Evolutionary conservation across 2,888 invertebrate species (phyloP).

Genomic region (Drosophila helvetica): DNA sequence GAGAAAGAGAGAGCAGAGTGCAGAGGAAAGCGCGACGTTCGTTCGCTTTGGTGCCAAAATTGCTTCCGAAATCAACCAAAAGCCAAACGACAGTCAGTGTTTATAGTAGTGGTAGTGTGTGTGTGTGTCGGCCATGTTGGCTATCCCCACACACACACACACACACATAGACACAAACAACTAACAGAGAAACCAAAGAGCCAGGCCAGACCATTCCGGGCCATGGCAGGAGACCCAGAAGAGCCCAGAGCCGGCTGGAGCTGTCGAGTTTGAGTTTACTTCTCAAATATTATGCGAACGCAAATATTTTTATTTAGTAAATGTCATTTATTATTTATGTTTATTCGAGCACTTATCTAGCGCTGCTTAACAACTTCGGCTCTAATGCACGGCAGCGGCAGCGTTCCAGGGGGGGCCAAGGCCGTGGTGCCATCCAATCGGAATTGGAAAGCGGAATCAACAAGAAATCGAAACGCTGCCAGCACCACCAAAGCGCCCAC

Average conservation of each 20-base stretch:
- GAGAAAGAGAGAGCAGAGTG: constrained; percentile 10
- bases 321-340: constrained; percentile 83
- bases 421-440: constrained; percentile 54
- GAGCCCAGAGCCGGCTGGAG: constrained; percentile 61
- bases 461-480: constrained; percentile 69
- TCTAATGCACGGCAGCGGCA: constrained; percentile 59
- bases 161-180: constrained; percentile 19
- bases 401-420: constrained; percentile 27
- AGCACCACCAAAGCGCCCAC: constrained; percentile 39
- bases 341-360: constrained; percentile 83
- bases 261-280: constrained; percentile 79
- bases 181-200: constrained; percentile 58
- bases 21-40: constrained; percentile 57
- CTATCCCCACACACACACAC: constrained; percentile 23
- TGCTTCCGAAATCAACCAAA: constrained; percentile 77
- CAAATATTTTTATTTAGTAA: constrained; percentile 83
- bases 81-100: constrained; percentile 38
- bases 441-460: constrained; percentile 76
- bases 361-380: constrained; percentile 81
- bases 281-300: constrained; percentile 82
- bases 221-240: constrained; percentile 35
- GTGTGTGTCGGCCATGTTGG: constrained; percentile 52
- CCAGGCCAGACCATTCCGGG: constrained; percentile 50
- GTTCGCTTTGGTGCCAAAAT: constrained; percentile 73
- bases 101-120: constrained; percentile 18